phyloP scores from a whole-genome alignment of 2,113 vertebrate species.

The Loxodonta africana region DNA sequence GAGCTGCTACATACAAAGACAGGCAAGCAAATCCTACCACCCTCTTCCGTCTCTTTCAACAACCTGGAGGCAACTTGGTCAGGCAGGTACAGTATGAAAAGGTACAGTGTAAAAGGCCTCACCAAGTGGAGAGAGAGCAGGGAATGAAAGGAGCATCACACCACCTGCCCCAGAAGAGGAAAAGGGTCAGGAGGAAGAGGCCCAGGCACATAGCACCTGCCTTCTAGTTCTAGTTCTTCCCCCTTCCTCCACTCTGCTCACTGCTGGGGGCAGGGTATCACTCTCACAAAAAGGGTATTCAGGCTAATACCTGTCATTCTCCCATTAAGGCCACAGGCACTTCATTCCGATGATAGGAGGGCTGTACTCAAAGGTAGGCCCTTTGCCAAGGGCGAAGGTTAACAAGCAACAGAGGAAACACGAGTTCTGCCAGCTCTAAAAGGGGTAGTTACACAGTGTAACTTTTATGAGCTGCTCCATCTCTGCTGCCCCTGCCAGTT shows the following conservation, averaged over 20 bases:
- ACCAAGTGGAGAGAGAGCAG: background rate
- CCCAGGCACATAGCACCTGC: background rate
- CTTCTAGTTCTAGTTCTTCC: conserved; percentile 36
- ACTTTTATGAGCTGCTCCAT: background rate
- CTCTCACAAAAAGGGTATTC: background rate
- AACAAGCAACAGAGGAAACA: background rate
- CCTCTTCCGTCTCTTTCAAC: background rate
- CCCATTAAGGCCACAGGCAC: background rate
- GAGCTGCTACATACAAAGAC: background rate
- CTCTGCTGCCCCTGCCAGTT: background rate
- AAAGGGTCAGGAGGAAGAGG: background rate
- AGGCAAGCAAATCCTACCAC: background rate
- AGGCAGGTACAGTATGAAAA: background rate
- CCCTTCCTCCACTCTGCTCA: conserved; percentile 35
- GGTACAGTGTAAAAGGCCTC: background rate
- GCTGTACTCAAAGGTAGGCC: conserved; percentile 28
- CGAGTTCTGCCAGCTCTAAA: background rate
- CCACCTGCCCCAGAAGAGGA: background rate
- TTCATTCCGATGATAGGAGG: background rate
- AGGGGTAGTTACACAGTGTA: too few species aligned
- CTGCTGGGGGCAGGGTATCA: conserved; percentile 1
- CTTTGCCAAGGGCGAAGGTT: background rate
- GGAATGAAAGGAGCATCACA: background rate
- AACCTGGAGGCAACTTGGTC: background rate
- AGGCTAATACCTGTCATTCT: background rate